These are phyloP conservation scores for Ferdinandea cuprea DNA, from an alignment of 2,888 invertebrate species.

Conservation along the genomic window DNA sequence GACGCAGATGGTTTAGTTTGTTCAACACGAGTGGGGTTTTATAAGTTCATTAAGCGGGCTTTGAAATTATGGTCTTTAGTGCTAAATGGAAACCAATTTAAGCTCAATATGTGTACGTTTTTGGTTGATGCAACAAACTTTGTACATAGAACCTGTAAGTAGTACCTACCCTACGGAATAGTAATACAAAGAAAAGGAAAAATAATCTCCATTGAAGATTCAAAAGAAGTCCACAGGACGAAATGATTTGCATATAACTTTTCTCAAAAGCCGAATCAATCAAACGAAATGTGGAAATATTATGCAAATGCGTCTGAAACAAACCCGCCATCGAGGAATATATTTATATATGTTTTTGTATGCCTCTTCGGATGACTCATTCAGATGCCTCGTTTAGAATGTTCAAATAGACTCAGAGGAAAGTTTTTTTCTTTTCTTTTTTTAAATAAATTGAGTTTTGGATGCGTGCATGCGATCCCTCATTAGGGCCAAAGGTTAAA, in stretches of 20 bases:
- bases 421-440: too few species aligned
- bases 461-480: conserved; percentile 35
- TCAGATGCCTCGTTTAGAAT: conserved; percentile 7
- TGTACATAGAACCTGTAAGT: too few species aligned
- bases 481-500: conserved; percentile 47
- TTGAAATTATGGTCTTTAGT: conserved; percentile 25
- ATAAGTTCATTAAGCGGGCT: conserved; percentile 64
- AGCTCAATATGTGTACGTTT: background rate
- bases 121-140: too few species aligned
- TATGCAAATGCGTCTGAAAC: conserved; percentile 47
- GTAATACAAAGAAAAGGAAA: background rate
- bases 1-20: conserved; percentile 60
- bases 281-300: conserved; percentile 56
- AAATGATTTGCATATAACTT: conserved; percentile 46
- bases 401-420: conserved; percentile 21
- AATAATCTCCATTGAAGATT: background rate
- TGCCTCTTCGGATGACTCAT: background rate
- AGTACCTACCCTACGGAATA: too few species aligned
- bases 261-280: conserved; percentile 41
- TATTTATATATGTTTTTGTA: too few species aligned
- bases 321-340: conserved; percentile 8
- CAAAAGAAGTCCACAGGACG: conserved; percentile 10
- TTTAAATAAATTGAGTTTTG: conserved; percentile 20
- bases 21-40: conserved; percentile 7
- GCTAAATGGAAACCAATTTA: background rate